Base-by-base conservation (phyloP, 2,888 invertebrate genomes). In the Caenorhabditis sp. region DNA sequence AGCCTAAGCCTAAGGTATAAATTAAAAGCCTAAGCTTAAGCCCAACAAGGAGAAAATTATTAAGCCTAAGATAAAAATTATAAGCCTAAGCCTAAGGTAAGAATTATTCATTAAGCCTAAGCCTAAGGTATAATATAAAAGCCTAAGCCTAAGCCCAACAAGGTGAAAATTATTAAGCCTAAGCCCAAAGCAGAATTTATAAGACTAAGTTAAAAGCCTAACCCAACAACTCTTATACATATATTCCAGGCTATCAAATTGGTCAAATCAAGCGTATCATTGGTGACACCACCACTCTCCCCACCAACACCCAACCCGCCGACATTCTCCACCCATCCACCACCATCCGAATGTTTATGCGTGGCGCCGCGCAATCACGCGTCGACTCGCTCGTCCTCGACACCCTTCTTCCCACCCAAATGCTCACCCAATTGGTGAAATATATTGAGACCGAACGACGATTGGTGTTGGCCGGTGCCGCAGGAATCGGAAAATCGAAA, bases 401-500 rank as follows among this genome's bases (percentile, higher is more conserved):
- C 63, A 81, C 79, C n/a, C 80, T 86, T 4, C 83, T 86, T 66
- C 86, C 86, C 20, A 71, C 69, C 12, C 68, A 73, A 25, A 80
- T 84, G 72, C 93, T 97, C 64, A 95, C 96, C 90, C 92, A 97
- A 89, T 93, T 94, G 87, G 92, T 94, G 58, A 92, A 93, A n/a
- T 90, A 96, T 64, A 90, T 99, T 76, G 92, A 93, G 62, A 96
- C 97, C 87, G 95, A 97, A 89, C 91, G 95, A 27, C 91, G 97
- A 58, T 92, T 99, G 73, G 96, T 99, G 77, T 90, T 99, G 20
- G 97, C 95, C 89, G 97, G 97, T 0, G 96, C 97, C 0, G 70
- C 76, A 57, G 80, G 80, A 57, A 77, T 80, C 31, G 80, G 80
- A 66, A 80, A 80, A 89, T 95, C 95, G 0, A 96, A 95, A 88